Percentiles rank a stretch among this genome's conserved stretches.
Conservation (phyloP, 1,140 invertebrate species). For the Drosophila repletoides region DNA sequence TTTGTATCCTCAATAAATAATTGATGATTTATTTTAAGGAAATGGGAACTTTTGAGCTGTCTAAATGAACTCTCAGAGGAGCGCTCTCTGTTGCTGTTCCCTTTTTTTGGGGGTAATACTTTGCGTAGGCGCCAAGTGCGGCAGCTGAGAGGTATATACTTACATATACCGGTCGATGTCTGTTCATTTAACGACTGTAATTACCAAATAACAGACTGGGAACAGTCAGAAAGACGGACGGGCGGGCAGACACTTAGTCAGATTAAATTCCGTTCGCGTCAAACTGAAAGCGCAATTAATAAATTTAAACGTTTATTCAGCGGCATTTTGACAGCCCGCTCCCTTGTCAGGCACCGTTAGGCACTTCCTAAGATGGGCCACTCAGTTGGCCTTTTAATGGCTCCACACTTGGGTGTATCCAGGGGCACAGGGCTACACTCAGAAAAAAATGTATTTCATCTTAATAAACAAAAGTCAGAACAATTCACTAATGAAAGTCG, state of each 20-base stretch:
- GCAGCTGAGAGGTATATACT: background rate
- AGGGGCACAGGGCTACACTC: background rate
- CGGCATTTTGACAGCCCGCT: conserved; percentile 26
- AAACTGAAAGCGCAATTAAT: conserved; percentile 55
- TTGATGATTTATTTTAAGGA: conserved; percentile 2
- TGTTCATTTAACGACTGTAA: conserved; percentile 33
- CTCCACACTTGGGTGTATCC: background rate
- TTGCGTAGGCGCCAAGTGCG: conserved; percentile 13
- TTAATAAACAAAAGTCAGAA: no score
- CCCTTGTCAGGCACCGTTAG: conserved; percentile 16
- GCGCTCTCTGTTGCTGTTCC: background rate
- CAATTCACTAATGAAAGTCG: no score
- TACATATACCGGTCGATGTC: conserved; percentile 5
- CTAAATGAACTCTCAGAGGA: no score
- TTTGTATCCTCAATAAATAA: conserved; percentile 19
- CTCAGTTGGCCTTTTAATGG: conserved; percentile 40
- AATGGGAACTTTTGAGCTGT: no score
- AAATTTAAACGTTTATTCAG: conserved; percentile 52
- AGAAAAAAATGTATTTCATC: no score
- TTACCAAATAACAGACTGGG: conserved; percentile 9
- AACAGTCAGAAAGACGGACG: background rate
- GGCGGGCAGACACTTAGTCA: conserved; percentile 24
- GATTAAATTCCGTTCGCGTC: conserved; percentile 48
- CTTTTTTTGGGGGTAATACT: background rate
- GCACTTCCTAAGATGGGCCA: conserved; percentile 20